Evolutionary conservation across 2,113 vertebrate genomes (phyloP).

Genomic region (Pseudopodoces humilis): DNA sequence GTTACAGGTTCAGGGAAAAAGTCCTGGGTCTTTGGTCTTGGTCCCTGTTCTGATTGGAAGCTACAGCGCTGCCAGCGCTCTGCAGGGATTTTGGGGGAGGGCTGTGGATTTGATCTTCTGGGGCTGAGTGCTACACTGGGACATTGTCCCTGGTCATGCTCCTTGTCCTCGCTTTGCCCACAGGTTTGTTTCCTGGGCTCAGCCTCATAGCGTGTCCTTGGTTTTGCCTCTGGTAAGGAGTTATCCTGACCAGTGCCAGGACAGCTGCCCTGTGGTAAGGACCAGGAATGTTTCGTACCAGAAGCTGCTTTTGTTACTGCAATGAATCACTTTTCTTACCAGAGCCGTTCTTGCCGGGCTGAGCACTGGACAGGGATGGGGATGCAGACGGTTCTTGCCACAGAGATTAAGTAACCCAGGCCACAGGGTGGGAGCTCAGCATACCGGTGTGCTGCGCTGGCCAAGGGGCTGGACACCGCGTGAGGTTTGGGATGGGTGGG

Average conservation of each 20-base stretch:
- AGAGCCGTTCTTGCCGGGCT: accelerated
- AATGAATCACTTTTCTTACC: not conserved
- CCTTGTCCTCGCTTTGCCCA: not conserved
- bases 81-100: not conserved
- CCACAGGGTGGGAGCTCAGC: not conserved
- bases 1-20: not conserved
- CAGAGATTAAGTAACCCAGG: not conserved
- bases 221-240: not conserved
- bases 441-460: not conserved
- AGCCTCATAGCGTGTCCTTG: not conserved
- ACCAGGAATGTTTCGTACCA: not conserved
- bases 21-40: not conserved
- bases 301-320: not conserved
- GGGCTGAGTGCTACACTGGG: not conserved
- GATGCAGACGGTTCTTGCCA: not conserved
- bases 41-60: not conserved
- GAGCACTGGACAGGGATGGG: not conserved
- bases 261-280: not conserved
- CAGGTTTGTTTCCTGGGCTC: not conserved
- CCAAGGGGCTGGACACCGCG: accelerated
- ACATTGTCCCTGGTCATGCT: accelerated
- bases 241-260: not conserved
- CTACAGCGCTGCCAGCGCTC: accelerated
- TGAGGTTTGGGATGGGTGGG: not conserved
- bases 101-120: accelerated